Percentiles rank a stretch among this genome's conserved stretches.
phyloP scores from a whole-genome alignment of 30 jellyfish, hydroid and myxozoan species.

The Hydra vulgaris region DNA sequence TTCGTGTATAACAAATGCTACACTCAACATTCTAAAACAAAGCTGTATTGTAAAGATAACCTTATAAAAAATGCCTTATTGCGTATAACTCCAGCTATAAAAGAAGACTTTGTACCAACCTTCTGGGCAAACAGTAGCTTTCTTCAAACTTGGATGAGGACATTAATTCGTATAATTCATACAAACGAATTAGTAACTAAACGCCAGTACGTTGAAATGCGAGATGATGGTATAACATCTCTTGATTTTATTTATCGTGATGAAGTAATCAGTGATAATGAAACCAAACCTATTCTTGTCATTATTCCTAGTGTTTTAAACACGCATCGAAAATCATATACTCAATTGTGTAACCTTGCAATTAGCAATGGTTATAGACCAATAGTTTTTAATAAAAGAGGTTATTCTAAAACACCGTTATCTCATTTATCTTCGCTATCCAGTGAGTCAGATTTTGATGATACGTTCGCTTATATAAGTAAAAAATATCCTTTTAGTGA shows the following conservation, averaged over 20 bases:
- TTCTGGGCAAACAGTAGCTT: slow-evolving; percentile 69
- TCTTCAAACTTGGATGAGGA: slow-evolving; percentile 27
- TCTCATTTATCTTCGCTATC: slow-evolving; percentile 5
- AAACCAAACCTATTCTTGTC: slow-evolving; percentile 9
- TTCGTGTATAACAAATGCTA: neutral
- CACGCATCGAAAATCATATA: slow-evolving; percentile 13
- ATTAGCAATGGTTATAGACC: slow-evolving; percentile 16
- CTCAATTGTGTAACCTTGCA: slow-evolving; percentile 9
- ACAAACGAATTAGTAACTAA: neutral
- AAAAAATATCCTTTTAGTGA: slow-evolving; percentile 15
- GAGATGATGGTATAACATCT: slow-evolving; percentile 24
- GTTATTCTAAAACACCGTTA: slow-evolving; percentile 18
- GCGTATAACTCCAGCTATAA: slow-evolving; percentile 8
- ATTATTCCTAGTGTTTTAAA: slow-evolving; percentile 25
- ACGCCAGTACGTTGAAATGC: slow-evolving; percentile 22
- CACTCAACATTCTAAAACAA: neutral
- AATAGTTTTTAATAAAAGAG: slow-evolving; percentile 22
- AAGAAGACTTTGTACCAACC: slow-evolving; percentile 56
- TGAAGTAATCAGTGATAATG: neutral
- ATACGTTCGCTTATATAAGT: slow-evolving; percentile 7
- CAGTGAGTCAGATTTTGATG: slow-evolving; percentile 20
- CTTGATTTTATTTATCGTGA: slow-evolving; percentile 4
- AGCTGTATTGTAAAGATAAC: slow-evolving; percentile 8
- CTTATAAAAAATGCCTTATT: neutral
- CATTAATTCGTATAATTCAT: slow-evolving; percentile 3